Evolutionary conservation across 2,113 vertebrate species (phyloP).

Genomic region (Oriolus oriolus): DNA sequence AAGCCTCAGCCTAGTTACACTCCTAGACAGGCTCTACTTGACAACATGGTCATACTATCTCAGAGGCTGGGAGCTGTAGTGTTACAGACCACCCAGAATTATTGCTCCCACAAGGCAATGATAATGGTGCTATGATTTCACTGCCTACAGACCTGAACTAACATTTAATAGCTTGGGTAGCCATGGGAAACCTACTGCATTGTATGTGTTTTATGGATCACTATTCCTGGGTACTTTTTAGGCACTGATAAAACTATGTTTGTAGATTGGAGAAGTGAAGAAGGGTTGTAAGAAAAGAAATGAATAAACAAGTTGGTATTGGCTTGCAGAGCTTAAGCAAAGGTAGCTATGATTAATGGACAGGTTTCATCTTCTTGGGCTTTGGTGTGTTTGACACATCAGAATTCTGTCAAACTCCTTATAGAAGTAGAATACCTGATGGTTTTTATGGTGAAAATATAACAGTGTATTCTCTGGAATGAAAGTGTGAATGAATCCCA

Average conservation of each 20-base stretch:
- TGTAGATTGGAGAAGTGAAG: background rate
- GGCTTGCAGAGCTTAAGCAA: background rate
- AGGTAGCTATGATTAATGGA: background rate
- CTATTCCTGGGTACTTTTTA: background rate
- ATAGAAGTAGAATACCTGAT: background rate
- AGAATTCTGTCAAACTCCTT: background rate
- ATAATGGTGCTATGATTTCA: background rate
- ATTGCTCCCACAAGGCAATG: constrained; percentile 4
- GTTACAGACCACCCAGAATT: constrained; percentile 53
- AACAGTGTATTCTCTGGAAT: background rate
- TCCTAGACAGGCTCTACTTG: constrained; percentile 18
- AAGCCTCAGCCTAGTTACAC: constrained; percentile 23
- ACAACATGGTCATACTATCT: background rate
- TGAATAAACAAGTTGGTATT: background rate
- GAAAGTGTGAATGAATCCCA: background rate
- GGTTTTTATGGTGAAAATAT: background rate
- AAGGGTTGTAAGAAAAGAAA: background rate
- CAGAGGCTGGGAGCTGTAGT: background rate
- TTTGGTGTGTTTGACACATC: background rate
- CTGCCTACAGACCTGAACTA: background rate
- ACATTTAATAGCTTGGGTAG: background rate
- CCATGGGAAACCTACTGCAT: background rate
- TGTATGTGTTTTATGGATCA: background rate
- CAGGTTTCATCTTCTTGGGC: background rate
- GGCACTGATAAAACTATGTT: background rate